A percentile compares a stretch with the other conserved stretches of the same genome.
These are phyloP conservation scores for Anthophora plumipes DNA, from an alignment of 2,888 invertebrate species.

Conservation along the genomic window DNA sequence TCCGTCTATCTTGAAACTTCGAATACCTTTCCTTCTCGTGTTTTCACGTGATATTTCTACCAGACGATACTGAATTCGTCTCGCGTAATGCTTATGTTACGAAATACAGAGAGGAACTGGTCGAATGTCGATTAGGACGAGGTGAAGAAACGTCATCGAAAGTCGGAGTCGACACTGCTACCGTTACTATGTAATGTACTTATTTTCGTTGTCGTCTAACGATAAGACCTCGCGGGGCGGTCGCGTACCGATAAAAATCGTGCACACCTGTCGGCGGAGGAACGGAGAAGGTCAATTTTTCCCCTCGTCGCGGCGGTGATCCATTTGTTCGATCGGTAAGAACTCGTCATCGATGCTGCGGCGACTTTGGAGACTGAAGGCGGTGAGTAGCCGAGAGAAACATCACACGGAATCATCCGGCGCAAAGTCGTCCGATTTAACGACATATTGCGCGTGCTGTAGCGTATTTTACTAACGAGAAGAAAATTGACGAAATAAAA, in stretches of 20 bases:
- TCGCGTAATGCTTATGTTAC: neutral
- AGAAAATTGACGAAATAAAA: neutral
- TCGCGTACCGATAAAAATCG: conserved; percentile 64
- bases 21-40: too few species aligned
- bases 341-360: conserved; percentile 70
- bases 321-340: neutral
- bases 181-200: conserved; percentile 35
- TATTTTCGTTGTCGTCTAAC: conserved; percentile 55
- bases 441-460: conserved; percentile 12
- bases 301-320: neutral
- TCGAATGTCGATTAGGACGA: neutral
- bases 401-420: conserved; percentile 30
- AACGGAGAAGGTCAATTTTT: neutral
- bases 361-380: conserved; percentile 71
- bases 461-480: conserved; percentile 39
- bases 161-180: neutral
- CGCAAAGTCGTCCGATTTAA: neutral
- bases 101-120: conserved; percentile 9
- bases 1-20: too few species aligned
- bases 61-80: too few species aligned
- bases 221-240: conserved; percentile 69
- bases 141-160: neutral
- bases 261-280: conserved; percentile 24
- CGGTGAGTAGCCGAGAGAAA: conserved; percentile 76
- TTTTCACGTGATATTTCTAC: too few species aligned